These are phyloP conservation scores for Drosophila vallismaia DNA, from an alignment of 2,888 invertebrate genomes.

Conservation along the genomic window DNA sequence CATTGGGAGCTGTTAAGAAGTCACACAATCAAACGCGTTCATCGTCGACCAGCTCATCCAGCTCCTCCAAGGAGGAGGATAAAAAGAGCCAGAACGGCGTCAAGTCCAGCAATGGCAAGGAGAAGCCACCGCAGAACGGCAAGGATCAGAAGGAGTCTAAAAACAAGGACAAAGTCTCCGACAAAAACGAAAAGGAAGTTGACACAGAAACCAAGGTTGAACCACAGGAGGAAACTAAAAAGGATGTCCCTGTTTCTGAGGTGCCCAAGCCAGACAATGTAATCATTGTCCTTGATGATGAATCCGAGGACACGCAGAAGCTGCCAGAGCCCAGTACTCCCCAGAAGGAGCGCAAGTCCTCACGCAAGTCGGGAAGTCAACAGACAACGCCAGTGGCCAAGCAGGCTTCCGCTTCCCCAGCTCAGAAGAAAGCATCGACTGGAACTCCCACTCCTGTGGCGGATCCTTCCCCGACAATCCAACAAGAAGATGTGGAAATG, in stretches of 20 bases:
- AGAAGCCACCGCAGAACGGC: slow-evolving; percentile 59
- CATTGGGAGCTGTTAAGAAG: slow-evolving; percentile 53
- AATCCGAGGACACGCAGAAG: neutral
- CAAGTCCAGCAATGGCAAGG: slow-evolving; percentile 59
- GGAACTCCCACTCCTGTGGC: neutral
- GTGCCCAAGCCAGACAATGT: slow-evolving; percentile 6
- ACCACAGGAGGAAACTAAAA: slow-evolving; percentile 3
- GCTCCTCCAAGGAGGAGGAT: slow-evolving; percentile 55
- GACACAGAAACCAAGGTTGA: slow-evolving; percentile 16
- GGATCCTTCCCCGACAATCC: neutral
- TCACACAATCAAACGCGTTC: slow-evolving; percentile 30
- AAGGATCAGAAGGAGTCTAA: slow-evolving; percentile 56
- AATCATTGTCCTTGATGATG: slow-evolving; percentile 2
- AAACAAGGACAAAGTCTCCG: slow-evolving; percentile 45
- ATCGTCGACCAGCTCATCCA: slow-evolving; percentile 10
- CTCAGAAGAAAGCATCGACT: slow-evolving; percentile 3
- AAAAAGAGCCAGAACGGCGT: slow-evolving; percentile 77
- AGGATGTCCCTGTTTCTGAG: neutral
- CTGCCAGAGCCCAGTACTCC: slow-evolving; percentile 45
- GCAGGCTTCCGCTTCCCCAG: slow-evolving; percentile 6
- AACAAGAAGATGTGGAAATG: slow-evolving; percentile 78
- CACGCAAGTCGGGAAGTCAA: slow-evolving; percentile 43
- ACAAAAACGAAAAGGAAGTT: slow-evolving; percentile 35
- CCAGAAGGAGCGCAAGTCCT: slow-evolving; percentile 62
- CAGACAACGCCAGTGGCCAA: slow-evolving; percentile 53